Base-by-base conservation (phyloP, 2,113 vertebrate genomes). In the Actenoides lindsayi region DNA sequence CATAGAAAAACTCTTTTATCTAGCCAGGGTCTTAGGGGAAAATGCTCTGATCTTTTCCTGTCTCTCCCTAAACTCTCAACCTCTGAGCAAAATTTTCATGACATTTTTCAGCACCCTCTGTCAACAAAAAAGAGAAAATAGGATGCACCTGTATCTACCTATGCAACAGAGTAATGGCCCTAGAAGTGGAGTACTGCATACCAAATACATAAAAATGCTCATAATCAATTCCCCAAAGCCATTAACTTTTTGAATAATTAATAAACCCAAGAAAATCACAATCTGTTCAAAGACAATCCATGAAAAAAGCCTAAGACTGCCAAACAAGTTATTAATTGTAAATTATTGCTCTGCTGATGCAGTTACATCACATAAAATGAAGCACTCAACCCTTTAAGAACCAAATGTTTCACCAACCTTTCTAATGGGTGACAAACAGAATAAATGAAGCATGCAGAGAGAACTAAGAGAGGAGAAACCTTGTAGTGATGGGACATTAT, bases 181-280 rank as follows among this genome's bases (percentile, higher is more conserved):
- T 83, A 64, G 20, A 77, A 92, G 51, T 78, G 57, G 42, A 87
- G 65, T 68, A 60, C 33, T 67, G 64, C 63, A 81, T 89, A 84
- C 10, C 39, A 94, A 92, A 92, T 73, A 77, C 51, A 89, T 65
- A 60, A 92, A 90, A 82, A 83, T 68, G 42, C 53, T 89, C 30
- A 63, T 75, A 92, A 90, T 90, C 51, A 68, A 78, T 87, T 56
- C 78, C n/a, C 37, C 57, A 63, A 82, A 90, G 84, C 89, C 77
- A 89, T 95, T 93, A 93, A 78, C 75, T 90, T 93, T 96, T 64
- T 96, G 76, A 96, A 96, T 94, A 96, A 94, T 93, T 94, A 90
- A 92, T 93, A 93, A 37, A 71, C 64, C 86, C 76, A 87, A 84
- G 79, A 94, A 93, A 94, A 92, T 78, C 53, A 56, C 93, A 87